Evolutionary conservation across 2,113 vertebrate species (phyloP), one percentile per base, ranked within the genome.

Genomic region (Accipiter virgatus): DNA sequence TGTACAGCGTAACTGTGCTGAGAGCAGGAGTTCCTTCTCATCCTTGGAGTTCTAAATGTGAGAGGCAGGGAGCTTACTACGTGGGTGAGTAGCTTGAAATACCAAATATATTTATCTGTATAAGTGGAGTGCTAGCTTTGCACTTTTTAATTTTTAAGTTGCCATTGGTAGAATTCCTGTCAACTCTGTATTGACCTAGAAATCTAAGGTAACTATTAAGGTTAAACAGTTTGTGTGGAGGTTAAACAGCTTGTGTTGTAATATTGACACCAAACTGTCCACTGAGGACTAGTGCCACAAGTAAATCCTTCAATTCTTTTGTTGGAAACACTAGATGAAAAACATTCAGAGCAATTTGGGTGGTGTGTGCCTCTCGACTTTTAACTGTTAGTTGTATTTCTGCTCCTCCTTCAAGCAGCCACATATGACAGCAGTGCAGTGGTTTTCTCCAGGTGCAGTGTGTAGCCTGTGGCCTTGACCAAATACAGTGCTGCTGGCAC

Each of bases 61-160:
- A 96, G 89, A 92, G 77, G 59, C 40, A 80, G 66, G 82, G 83
- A 90, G 65, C 89, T 97, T 62, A 61, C 81, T 31, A 70, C 95
- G 75, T 68, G 66, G 34, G 47, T 52, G 92, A 94, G 89, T 90
- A 91, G 75, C 55, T 66, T 85, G 71, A 95, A 95, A 85, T 81
- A 40, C 62, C 36, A 40, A 55, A 36, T 74, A n/a, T 88, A 26
- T 75, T 82, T 72, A 62, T 68, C 50, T 80, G 53, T 89, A 3
- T 50, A 20, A 95, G 80, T 11, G 13, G 34, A 87, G 18, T n/a
- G n/a, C 29, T 73, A 23, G n/a, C 14, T 79, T 93, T 77, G 9
- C 65, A 85, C 42, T 70, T 86, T 70, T 77, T 50, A 62, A 63
- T 75, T 88, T 95, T 59, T 70, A 59, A 86, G 52, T 78, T 65